These are phyloP conservation scores for Gorsachius magnificus DNA, from an alignment of 2,797 vertebrate species.

Conservation along the genomic window DNA sequence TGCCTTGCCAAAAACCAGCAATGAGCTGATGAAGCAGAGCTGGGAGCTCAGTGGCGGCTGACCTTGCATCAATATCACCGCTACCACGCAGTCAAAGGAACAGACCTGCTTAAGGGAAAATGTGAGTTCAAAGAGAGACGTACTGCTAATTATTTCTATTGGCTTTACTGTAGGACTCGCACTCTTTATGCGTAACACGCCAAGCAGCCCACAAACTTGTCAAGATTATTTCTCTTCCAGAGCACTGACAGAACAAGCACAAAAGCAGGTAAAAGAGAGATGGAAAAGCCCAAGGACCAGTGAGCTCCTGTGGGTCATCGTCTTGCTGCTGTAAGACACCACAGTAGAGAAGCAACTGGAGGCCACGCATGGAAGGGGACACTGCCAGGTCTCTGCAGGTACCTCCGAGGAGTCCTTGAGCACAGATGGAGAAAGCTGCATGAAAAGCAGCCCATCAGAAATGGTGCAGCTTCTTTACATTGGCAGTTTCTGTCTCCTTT, in stretches of 20 bases:
- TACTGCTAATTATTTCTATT: not conserved
- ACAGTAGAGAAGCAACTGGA: not conserved
- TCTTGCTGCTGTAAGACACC: not conserved
- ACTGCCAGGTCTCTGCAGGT: not conserved
- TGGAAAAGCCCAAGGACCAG: not conserved
- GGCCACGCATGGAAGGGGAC: accelerated
- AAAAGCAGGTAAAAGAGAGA: not conserved
- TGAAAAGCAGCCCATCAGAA: not conserved
- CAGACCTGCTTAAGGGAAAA: not conserved
- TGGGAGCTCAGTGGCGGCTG: not conserved
- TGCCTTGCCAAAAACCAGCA: not conserved
- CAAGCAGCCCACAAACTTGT: not conserved
- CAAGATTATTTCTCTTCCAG: not conserved
- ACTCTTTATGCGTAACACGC: not conserved
- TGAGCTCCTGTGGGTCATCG: not conserved
- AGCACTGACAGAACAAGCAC: not conserved
- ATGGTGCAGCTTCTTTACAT: not conserved
- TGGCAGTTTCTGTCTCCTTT: not conserved
- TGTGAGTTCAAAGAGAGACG: not conserved
- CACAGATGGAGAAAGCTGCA: not conserved
- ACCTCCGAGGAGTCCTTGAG: not conserved
- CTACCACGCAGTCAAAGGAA: not conserved
- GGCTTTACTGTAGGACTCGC: not conserved
- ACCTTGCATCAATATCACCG: not conserved
- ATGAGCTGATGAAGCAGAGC: not conserved